A percentile compares a stretch with the other conserved stretches of the same genome.
Conservation (phyloP, 2,113 vertebrate species). For the Vimba vimba region DNA sequence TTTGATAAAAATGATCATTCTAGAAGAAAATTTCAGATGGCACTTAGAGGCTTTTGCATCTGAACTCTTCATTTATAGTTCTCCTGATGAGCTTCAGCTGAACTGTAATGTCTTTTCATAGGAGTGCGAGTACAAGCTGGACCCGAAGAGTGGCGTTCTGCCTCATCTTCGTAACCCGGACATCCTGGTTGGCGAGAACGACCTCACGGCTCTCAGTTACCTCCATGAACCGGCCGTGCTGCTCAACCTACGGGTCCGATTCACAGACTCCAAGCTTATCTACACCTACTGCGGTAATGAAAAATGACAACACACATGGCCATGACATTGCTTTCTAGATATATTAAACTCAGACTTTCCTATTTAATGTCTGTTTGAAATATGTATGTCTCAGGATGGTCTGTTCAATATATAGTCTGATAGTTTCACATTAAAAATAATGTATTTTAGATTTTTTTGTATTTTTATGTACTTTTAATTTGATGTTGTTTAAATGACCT, state of each 20-base stretch:
- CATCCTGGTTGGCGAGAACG: constrained; percentile 94
- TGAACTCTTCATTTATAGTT: no score
- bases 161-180: constrained; percentile 92
- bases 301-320: background rate
- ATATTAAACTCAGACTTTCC: background rate
- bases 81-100: background rate
- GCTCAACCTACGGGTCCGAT: constrained; percentile 95
- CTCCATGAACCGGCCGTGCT: constrained; percentile 95
- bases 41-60: no score
- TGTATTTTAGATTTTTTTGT: background rate
- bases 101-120: constrained; percentile 61
- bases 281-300: constrained; percentile 95
- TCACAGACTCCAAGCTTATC: constrained; percentile 93
- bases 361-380: background rate
- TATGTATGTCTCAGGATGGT: background rate
- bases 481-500: constrained; percentile 9
- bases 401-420: background rate
- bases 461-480: background rate
- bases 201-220: constrained; percentile 95
- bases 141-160: constrained; percentile 78
- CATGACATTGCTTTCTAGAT: background rate
- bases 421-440: background rate
- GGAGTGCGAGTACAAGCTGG: constrained; percentile 84
- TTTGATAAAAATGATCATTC: no score
- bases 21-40: no score